Evolutionary conservation across 2,888 invertebrate genomes (phyloP).

Genomic region (Caenorhabditis auriculariae): DNA sequence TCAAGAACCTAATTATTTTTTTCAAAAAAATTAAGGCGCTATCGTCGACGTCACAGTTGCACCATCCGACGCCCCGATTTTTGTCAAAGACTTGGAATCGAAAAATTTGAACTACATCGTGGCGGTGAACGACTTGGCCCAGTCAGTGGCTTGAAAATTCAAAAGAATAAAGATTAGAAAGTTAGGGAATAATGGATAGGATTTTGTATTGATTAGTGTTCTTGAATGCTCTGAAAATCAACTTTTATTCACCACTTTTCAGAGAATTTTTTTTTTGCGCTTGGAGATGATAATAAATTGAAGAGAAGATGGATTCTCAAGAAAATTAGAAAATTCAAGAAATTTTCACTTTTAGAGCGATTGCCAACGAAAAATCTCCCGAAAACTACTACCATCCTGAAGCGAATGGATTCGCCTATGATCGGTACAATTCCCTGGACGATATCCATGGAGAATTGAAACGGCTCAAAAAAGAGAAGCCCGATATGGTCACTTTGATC

Average conservation of each 20-base stretch:
- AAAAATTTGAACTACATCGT: constrained; percentile 54
- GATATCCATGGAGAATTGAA: constrained; percentile 42
- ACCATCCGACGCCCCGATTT: constrained; percentile 48
- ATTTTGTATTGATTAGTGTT: neutral
- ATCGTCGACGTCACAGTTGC: constrained; percentile 53
- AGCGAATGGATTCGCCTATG: constrained; percentile 41
- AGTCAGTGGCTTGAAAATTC: constrained; percentile 37
- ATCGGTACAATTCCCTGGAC: constrained; percentile 44
- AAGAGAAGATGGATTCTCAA: too few species aligned
- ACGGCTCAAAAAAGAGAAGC: constrained; percentile 44
- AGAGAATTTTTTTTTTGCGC: neutral
- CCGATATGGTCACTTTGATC: constrained; percentile 55
- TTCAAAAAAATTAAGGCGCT: constrained; percentile 13
- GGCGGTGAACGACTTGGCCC: constrained; percentile 58
- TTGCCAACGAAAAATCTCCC: constrained; percentile 39
- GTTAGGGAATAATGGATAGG: neutral
- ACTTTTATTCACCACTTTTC: neutral
- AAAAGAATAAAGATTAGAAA: neutral
- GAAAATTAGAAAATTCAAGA: neutral
- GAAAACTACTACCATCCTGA: constrained; percentile 31
- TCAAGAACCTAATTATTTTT: neutral
- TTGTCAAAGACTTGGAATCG: constrained; percentile 53
- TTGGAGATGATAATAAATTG: too few species aligned
- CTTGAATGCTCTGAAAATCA: neutral
- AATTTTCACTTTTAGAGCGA: constrained; percentile 42